Conservation (phyloP, 92 coral and sea anemone genomes). For the Siderastrea siderea region DNA sequence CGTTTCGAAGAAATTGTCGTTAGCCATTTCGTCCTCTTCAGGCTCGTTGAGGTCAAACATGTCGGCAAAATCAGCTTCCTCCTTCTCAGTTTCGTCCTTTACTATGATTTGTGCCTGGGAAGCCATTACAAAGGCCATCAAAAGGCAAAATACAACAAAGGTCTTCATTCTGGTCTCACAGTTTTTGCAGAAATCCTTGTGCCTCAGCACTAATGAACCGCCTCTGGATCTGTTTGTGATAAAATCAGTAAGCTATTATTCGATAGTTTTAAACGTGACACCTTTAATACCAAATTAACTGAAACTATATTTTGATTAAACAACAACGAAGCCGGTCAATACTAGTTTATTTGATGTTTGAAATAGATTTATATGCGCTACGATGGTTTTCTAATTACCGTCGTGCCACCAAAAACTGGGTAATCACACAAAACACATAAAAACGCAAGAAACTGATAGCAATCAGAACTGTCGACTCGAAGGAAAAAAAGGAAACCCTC, state of each 20-base stretch:
- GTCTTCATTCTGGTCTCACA: slow-evolving; percentile 6
- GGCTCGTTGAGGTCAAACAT: too few relatives aligned
- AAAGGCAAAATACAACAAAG: neutral
- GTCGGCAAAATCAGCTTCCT: too few relatives aligned
- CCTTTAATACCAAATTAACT: neutral
- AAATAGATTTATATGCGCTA: neutral
- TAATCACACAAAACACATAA: too few relatives aligned
- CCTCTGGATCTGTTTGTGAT: slow-evolving; percentile 10
- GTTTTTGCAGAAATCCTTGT: neutral
- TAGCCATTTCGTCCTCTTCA: too few relatives aligned
- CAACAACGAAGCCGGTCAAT: neutral
- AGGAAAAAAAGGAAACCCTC: too few relatives aligned
- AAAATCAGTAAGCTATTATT: neutral
- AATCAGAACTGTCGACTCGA: too few relatives aligned
- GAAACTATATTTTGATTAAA: neutral
- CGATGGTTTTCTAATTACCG: too few relatives aligned
- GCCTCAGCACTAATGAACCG: neutral
- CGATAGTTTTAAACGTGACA: neutral
- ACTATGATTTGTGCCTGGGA: too few relatives aligned
- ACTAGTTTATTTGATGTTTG: slow-evolving; percentile 8
- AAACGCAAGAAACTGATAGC: too few relatives aligned
- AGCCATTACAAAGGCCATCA: neutral
- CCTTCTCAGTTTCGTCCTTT: too few relatives aligned
- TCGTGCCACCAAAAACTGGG: too few relatives aligned
- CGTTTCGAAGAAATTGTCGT: too few relatives aligned